Conservation (phyloP, 1,140 invertebrate genomes). For the Eriocheir sinensis region DNA sequence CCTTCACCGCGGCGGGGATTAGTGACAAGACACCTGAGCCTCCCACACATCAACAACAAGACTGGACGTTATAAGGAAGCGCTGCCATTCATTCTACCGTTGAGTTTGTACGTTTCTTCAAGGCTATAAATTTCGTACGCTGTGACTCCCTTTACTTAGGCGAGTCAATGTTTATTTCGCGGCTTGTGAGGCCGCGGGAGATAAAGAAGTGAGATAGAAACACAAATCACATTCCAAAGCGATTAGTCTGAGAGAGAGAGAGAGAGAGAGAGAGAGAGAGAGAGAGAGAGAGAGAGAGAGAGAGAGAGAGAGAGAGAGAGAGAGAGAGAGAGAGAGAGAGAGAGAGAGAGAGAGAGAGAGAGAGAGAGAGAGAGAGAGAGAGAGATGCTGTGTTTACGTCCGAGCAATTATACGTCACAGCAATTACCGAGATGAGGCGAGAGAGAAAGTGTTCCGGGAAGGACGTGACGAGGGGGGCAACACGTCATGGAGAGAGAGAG, state of each 20-base stretch:
- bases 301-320: not conserved
- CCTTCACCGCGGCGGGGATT: not conserved
- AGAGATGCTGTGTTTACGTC: not conserved
- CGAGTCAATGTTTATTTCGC: no score
- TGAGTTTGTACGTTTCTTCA: no score
- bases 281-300: not conserved
- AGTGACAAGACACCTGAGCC: not conserved
- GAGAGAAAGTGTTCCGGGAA: conserved; percentile 6
- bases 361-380: not conserved
- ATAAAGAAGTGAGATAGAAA: not conserved
- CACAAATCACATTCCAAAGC: not conserved
- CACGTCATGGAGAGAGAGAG: not conserved
- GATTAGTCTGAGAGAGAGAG: no score
- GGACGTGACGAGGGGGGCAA: not conserved
- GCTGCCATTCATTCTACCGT: no score
- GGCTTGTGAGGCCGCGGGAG: no score
- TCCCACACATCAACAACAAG: no score
- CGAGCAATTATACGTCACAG: not conserved
- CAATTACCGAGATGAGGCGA: not conserved
- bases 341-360: conserved; percentile 43
- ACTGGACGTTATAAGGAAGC: no score
- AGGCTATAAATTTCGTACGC: no score
- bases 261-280: not conserved
- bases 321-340: conserved; percentile 41
- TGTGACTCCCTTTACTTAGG: no score